Base-by-base conservation (phyloP, 2,113 vertebrate species). In the Jaculus jaculus region DNA sequence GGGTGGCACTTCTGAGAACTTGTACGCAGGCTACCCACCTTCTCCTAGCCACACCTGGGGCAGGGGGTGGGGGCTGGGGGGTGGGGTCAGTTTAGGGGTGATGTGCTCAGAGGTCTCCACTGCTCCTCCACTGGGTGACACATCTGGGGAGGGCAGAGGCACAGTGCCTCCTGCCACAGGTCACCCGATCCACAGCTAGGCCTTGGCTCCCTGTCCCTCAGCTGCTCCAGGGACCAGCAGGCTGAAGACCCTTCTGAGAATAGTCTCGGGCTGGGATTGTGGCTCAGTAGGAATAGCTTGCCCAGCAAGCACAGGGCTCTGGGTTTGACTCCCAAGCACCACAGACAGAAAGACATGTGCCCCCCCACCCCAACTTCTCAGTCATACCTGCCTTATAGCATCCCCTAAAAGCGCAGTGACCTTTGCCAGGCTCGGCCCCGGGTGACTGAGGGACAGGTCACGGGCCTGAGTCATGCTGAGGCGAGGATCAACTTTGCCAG, bases 111-210 rank as follows among this genome's bases (percentile, higher is more conserved):
- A 80, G 78, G 26, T 58, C 78, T 32, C 12, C 1, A 11, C 30
- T 42, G 30, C 51, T 23, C 37, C 51, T 23, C 37, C 0, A 0
- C 65, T 84, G 30, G 13, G 1, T 11, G 60, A 21, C 69, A 1
- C 51, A 23, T 42, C 60, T n/a, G 32, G 24, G 28, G 58, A 51
- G 15, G 30, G 15, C 11, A 18, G 54, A 32, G 2, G 18, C 21
- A 0, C 0, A 1, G 37, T 0, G 13, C 17, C 34, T 54, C 47
- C 30, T 1, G 42, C 42, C 21, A 2, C 11, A 54, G 9, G 5
- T 51, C 3, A 3, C 75, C 3, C n/a, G 5, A 30, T 13, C 16
- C 79, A 65, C 20, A 7, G 8, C 79, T 34, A 0, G 73, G 32
- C 69, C 20, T 17, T 39, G 4, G 34, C 16, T 28, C 34, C 73